These are phyloP conservation scores for Halictus ligatus DNA, from an alignment of 2,888 invertebrate genomes.

Conservation along the genomic window DNA sequence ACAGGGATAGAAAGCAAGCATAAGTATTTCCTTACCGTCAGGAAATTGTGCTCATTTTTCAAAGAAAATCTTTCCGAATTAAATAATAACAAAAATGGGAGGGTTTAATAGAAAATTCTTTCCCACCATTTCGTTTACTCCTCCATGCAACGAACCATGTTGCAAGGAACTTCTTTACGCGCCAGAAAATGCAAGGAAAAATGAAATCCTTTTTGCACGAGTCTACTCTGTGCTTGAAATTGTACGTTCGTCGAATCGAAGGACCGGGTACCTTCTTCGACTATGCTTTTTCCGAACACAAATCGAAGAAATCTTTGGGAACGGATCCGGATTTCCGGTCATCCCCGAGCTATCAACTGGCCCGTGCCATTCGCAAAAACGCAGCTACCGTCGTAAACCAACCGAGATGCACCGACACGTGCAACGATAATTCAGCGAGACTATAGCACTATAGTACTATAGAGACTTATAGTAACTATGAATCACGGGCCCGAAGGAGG, in stretches of 20 bases:
- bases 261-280: neutral
- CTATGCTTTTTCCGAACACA: neutral
- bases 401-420: conserved; percentile 58
- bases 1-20: too few relatives aligned
- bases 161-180: neutral
- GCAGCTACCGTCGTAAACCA: conserved; percentile 28
- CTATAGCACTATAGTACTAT: too few relatives aligned
- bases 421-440: conserved; percentile 62
- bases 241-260: neutral
- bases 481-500: conserved; percentile 40
- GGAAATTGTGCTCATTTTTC: too few relatives aligned
- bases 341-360: conserved; percentile 27
- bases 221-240: neutral
- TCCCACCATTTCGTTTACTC: neutral
- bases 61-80: too few relatives aligned
- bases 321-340: conserved; percentile 3
- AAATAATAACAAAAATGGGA: neutral
- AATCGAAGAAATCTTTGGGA: neutral
- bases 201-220: neutral
- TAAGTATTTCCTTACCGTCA: too few relatives aligned
- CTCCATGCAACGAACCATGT: neutral
- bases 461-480: too few relatives aligned
- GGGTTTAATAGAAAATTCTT: neutral
- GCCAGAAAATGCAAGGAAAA: neutral
- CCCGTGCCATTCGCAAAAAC: conserved; percentile 8